A percentile compares a stretch with the other conserved stretches of the same genome.
Conservation (phyloP, 2,888 invertebrate genomes). For the Orthonevra nobilis region DNA sequence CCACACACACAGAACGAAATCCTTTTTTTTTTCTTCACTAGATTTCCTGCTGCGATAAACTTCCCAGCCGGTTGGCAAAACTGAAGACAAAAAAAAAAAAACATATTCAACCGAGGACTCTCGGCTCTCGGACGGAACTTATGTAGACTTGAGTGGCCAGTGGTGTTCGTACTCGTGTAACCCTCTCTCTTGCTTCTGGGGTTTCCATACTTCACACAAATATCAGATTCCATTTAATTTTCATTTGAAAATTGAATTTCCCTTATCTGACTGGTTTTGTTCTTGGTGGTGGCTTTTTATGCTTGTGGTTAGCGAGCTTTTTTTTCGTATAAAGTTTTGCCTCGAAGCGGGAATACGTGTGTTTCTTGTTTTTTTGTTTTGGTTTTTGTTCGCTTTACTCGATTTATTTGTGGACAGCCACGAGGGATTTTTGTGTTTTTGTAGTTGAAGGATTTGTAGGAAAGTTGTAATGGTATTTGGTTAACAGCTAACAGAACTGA, state of each 20-base stretch:
- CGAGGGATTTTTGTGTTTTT: constrained; percentile 3
- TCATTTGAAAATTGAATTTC: constrained; percentile 75
- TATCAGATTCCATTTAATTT: constrained; percentile 65
- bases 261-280: constrained; percentile 73
- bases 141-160: background rate
- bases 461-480: constrained; percentile 48
- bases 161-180: background rate
- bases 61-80: background rate
- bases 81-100: constrained; percentile 8
- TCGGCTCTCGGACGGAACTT: constrained; percentile 20
- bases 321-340: constrained; percentile 24
- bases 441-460: constrained; percentile 1
- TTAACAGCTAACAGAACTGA: constrained; percentile 1
- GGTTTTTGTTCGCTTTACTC: too few species aligned
- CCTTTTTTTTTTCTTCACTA: constrained; percentile 4
- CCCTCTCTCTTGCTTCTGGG: constrained; percentile 7
- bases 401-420: constrained; percentile 7
- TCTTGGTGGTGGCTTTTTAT: constrained; percentile 61
- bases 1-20: constrained; percentile 35
- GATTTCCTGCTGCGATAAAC: constrained; percentile 26
- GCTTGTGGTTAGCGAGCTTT: constrained; percentile 42
- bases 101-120: constrained; percentile 25
- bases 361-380: too few species aligned
- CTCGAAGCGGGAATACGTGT: too few species aligned
- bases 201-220: constrained; percentile 55